Percentiles rank a stretch among this genome's conserved stretches.
Evolutionary conservation across 2,888 invertebrate genomes (phyloP).

Genomic region (Polylopha cassiicola): DNA sequence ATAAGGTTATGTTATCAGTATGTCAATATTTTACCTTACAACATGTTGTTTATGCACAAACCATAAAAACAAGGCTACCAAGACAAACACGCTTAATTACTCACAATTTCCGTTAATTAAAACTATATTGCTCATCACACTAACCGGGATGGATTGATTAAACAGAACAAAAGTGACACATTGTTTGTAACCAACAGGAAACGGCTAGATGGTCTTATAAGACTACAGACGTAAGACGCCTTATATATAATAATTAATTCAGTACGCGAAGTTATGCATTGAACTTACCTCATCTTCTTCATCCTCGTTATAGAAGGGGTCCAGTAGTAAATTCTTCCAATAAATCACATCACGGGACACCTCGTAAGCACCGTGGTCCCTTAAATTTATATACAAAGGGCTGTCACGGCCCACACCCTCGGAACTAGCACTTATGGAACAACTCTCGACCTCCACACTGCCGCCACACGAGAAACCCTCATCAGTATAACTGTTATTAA

Average conservation of each 20-base stretch:
- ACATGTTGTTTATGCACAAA: no score
- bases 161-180: constrained; percentile 19
- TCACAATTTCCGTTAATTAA: constrained; percentile 22
- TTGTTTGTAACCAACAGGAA: constrained; percentile 15
- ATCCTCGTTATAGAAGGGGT: constrained; percentile 73
- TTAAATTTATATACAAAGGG: constrained; percentile 66
- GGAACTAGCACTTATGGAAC: constrained; percentile 66
- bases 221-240: constrained; percentile 11
- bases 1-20: no score
- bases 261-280: constrained; percentile 19
- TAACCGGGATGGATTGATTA: constrained; percentile 16
- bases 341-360: constrained; percentile 69
- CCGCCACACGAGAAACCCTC: constrained; percentile 69
- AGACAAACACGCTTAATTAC: constrained; percentile 16
- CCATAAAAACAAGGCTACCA: no score
- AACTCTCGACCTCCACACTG: constrained; percentile 69
- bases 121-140: constrained; percentile 16
- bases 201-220: constrained; percentile 10
- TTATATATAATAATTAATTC: constrained; percentile 19
- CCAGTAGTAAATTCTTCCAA: constrained; percentile 72
- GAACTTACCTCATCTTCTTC: constrained; percentile 73
- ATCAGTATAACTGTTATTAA: constrained; percentile 59
- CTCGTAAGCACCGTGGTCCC: constrained; percentile 69
- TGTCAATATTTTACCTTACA: no score
- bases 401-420: constrained; percentile 64